Percentiles rank a stretch among this genome's conserved stretches.
Evolutionary conservation across 92 coral and sea anemone species (phyloP).

Genomic region (Desmophyllum pertusum): DNA sequence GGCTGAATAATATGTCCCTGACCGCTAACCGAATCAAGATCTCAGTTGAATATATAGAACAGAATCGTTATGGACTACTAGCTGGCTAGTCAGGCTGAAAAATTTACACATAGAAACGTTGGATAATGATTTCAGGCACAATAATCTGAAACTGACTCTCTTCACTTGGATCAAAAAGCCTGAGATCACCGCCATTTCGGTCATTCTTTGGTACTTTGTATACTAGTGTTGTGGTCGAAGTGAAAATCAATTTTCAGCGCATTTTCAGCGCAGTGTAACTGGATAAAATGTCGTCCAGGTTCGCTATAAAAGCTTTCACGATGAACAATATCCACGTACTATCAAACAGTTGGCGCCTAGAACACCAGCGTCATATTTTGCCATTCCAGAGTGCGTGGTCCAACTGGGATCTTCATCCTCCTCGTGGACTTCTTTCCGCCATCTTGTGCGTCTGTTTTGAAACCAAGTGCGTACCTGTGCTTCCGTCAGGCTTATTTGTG

Average conservation of each 20-base stretch:
- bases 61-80: no score
- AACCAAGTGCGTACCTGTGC: conserved; percentile 94
- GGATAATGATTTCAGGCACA: neutral
- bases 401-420: conserved; percentile 62
- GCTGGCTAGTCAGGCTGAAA: neutral
- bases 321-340: conserved; percentile 78
- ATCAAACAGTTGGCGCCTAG: conserved; percentile 54
- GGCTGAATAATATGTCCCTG: no score
- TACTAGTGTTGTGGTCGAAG: neutral
- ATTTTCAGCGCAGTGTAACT: neutral
- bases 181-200: neutral
- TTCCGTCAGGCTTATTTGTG: conserved; percentile 80
- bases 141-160: neutral
- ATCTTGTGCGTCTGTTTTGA: conserved; percentile 89
- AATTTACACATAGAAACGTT: neutral
- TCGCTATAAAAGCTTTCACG: conserved; percentile 8
- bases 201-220: neutral
- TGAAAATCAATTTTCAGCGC: neutral
- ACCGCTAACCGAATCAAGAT: neutral
- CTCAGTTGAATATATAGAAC: no score
- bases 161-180: neutral
- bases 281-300: neutral
- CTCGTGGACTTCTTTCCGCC: conserved; percentile 86
- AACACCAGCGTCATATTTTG: conserved; percentile 4
- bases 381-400: conserved; percentile 37